Conservation (phyloP, 1,140 invertebrate genomes). For the Bombus breviceps region DNA sequence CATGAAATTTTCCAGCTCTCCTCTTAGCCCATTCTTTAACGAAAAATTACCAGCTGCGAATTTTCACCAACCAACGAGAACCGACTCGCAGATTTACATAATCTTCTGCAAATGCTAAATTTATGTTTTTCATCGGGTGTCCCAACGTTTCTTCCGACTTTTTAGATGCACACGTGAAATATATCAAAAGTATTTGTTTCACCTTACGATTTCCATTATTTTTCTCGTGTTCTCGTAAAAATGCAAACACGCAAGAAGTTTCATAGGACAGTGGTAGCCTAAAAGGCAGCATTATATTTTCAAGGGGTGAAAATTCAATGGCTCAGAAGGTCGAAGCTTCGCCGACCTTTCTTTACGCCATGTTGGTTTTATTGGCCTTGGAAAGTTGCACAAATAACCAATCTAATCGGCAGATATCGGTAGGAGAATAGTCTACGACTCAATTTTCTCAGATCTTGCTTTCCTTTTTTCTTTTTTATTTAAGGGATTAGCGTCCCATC, state of each 20-base stretch:
- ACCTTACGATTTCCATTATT: no score
- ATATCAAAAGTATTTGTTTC: no score
- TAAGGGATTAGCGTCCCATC: no score
- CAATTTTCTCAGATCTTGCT: background rate
- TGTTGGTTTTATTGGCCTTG: background rate
- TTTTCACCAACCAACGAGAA: background rate
- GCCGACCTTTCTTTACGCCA: background rate
- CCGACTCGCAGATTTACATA: background rate
- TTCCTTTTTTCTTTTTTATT: background rate
- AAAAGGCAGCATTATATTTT: background rate
- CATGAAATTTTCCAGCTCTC: background rate
- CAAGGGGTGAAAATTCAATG: background rate
- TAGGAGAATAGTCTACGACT: background rate
- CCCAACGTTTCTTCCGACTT: no score
- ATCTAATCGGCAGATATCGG: background rate
- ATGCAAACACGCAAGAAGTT: background rate
- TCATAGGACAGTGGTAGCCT: background rate
- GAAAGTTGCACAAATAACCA: no score
- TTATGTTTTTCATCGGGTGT: background rate
- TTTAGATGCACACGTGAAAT: no score
- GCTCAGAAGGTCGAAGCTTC: background rate
- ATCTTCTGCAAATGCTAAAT: background rate
- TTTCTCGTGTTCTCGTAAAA: no score
- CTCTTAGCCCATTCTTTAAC: background rate
- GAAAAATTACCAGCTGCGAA: conserved; percentile 2